Base-by-base conservation (phyloP, 2,888 invertebrate genomes). In the Patella pellucida region DNA sequence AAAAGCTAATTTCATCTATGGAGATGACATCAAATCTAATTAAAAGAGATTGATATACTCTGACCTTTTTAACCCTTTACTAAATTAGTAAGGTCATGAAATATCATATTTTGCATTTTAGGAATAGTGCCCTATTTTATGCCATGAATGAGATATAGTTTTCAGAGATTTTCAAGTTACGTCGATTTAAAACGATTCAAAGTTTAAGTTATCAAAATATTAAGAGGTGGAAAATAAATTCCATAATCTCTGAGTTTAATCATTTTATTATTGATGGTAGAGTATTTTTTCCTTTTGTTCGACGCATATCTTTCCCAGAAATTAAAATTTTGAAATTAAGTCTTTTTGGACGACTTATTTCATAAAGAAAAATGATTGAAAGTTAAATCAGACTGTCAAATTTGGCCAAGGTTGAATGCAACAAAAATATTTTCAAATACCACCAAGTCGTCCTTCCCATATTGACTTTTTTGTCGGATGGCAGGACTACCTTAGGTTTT, bases 1-100 rank as follows among this genome's bases (percentile, higher is more conserved):
- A 52, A 51, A 68, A 56, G 62, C 72, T 62, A 72, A 62, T 72
- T 72, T 67, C 67, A 50, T 62, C 72, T 62, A 23, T 56, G 12
- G 62, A 72, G 67, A 72, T 72, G 72, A 72, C 72, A 72, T 67
- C 67, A 23, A 31, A 41, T 72, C 50, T 62, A 62, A 72, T 72
- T 31, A 72, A 62, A 56, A 72, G 19, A 72, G 62, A 67, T 67
- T 62, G 72, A 62, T 62, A 62, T 62, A 62, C 62, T 23, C 23
- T 62, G 23, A 62, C 62, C 62, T 62, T 23, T 14, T 12, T 15
- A 23, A 23, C 62, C 62, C 14, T 14, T 62, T 19, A 23, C 62
- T 62, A 62, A 62, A 23, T 62, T 62, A 62, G 19, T 62, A 23
- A 62, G 62, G 62, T 62, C 62, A 62, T 62, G 23, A 62, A 62